Evolutionary conservation across 2,888 invertebrate species (phyloP), one percentile per base, ranked within the genome.

Genomic region (Abrostola tripartita): DNA sequence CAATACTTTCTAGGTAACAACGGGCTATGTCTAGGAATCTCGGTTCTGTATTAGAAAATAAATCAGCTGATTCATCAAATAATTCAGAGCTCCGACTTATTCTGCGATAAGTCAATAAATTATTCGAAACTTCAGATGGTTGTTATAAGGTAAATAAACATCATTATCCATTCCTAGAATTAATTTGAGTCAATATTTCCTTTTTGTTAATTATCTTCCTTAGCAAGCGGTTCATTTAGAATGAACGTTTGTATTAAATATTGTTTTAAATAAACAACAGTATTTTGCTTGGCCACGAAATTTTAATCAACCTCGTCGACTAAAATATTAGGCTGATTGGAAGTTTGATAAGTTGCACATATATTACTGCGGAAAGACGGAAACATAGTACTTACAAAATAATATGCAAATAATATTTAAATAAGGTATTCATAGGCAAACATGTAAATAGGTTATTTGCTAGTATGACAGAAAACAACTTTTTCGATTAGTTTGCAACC

Each of bases 391-490:
- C n/a, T n/a, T 24, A 24, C 24, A 47, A 47, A 47, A 47, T 47
- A 24, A 47, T 47, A 47, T 47, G 44, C 44, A 24, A 47, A 47
- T 24, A 47, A 24, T 24, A 47, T 47, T 44, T 24, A 47, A 47
- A 47, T 47, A 47, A 9, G 9, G 14, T 47, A 24, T 47, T 47
- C 14, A 24, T 47, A 47, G 44, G 44, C 44, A 47, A 14, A 47
- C 14, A 47, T 47, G 14, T 47, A 24, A 47, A 47, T 47, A 14
- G 24, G 8, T 14, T 24, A 9, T 47, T 47, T 47, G 44, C 44
- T 14, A 14, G 14, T 9, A 40, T 47, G 14, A 12, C 24, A 9
- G 44, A 24, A 47, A 24, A 24, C 8, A 24, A 47, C 44, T 14
- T 14, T 14, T 14, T 44, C 14, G 7, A 14, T 44, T 44, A 14